Evolutionary conservation across 1,140 invertebrate genomes (phyloP).

Genomic region (Gonatopus flavifemur): DNA sequence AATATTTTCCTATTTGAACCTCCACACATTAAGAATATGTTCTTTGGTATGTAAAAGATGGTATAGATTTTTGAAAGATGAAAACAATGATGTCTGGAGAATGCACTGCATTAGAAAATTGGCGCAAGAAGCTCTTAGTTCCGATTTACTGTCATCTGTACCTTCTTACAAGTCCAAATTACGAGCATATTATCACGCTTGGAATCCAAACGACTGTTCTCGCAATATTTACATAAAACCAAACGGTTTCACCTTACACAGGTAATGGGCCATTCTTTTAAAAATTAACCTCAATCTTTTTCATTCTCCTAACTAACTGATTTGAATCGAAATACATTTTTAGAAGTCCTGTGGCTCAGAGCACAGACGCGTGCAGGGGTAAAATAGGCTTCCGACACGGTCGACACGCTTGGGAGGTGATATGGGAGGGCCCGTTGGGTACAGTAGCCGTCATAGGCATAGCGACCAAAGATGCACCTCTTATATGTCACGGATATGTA

Average conservation of each 20-base stretch:
- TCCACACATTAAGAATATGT: conserved; percentile 85
- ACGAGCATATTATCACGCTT: conserved; percentile 91
- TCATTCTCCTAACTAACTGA: not conserved
- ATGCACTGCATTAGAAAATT: conserved; percentile 86
- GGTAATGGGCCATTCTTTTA: conserved; percentile 48
- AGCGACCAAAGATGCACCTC: conserved; percentile 89
- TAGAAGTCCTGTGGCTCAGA: conserved; percentile 95
- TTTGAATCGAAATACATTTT: conserved; percentile 5
- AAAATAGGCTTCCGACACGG: conserved; percentile 94
- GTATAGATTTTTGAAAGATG: conserved; percentile 87
- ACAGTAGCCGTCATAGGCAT: conserved; percentile 95
- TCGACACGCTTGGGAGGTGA: conserved; percentile 96
- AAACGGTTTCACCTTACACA: conserved; percentile 95
- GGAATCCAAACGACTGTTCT: conserved; percentile 97
- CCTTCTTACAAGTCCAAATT: conserved; percentile 93
- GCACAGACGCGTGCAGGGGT: conserved; percentile 93
- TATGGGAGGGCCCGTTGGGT: conserved; percentile 97
- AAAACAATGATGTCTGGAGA: conserved; percentile 95
- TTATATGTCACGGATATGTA: conserved; percentile 92
- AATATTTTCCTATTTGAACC: conserved; percentile 90
- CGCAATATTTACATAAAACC: conserved; percentile 96
- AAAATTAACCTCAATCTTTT: not conserved
- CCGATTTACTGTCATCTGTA: conserved; percentile 86
- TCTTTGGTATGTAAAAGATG: conserved; percentile 92
- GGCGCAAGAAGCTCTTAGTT: conserved; percentile 88